phyloP scores from a whole-genome alignment of 2,888 invertebrate genomes.

The Pheosia tremula region DNA sequence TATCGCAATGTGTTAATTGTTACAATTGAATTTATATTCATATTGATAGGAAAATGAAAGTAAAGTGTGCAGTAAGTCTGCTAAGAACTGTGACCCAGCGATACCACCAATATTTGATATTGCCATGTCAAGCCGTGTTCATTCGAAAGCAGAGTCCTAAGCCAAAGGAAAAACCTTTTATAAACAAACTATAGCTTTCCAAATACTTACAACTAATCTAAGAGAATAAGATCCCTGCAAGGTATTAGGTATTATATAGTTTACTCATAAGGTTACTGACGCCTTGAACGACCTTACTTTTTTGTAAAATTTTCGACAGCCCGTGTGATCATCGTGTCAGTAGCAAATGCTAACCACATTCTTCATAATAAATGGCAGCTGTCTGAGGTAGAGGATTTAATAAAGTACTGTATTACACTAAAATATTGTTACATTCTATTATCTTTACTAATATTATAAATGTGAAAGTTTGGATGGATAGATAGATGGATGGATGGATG shows the following conservation, averaged over 20 bases:
- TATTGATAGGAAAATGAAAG: too few species aligned
- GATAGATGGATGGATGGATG: too few species aligned
- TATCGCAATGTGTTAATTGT: too few species aligned
- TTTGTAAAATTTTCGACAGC: constrained; percentile 14
- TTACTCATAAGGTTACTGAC: constrained; percentile 17
- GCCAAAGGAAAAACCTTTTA: not conserved
- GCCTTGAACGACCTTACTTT: constrained; percentile 24
- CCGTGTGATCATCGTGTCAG: not conserved
- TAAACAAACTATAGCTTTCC: constrained; percentile 14
- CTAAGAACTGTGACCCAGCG: too few species aligned
- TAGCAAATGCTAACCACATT: not conserved
- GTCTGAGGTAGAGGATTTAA: not conserved
- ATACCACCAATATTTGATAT: constrained; percentile 11
- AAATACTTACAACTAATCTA: constrained; percentile 17
- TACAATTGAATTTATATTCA: too few species aligned
- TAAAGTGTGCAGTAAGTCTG: too few species aligned
- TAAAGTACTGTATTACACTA: too few species aligned
- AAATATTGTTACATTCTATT: too few species aligned
- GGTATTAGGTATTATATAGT: constrained; percentile 25
- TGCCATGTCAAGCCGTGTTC: constrained; percentile 24
- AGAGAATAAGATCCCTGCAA: constrained; percentile 42
- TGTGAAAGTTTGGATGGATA: too few species aligned
- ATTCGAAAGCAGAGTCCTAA: constrained; percentile 15
- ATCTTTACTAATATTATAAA: too few species aligned
- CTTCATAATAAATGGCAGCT: not conserved